Conservation (phyloP, 2,888 invertebrate genomes). For the Drosophila villosipedis region DNA sequence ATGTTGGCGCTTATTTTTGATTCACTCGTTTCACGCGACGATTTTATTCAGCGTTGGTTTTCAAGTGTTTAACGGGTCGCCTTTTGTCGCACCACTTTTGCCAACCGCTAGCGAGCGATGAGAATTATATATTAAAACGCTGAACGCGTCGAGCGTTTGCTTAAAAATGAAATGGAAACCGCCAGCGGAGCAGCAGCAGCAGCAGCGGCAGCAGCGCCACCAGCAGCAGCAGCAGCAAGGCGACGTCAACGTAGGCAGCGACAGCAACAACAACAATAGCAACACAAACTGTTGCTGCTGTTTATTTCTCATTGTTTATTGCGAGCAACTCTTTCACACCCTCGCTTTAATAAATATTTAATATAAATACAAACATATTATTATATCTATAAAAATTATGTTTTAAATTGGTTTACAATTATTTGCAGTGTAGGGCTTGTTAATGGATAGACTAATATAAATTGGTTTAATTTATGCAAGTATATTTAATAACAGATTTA, state of each 20-base stretch:
- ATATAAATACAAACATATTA: background rate
- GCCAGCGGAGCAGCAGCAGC: constrained; percentile 30
- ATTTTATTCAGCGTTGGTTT: background rate
- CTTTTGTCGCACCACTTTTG: constrained; percentile 28
- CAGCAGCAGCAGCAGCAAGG: background rate
- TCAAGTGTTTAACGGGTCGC: constrained; percentile 18
- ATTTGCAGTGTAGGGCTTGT: accelerated
- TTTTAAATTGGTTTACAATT: background rate
- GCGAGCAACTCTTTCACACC: constrained; percentile 41
- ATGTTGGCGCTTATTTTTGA: background rate
- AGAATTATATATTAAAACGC: constrained; percentile 83
- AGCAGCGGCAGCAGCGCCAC: constrained; percentile 12
- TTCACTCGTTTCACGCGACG: constrained; percentile 19
- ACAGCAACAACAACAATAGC: constrained; percentile 8
- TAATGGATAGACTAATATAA: background rate
- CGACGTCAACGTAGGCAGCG: constrained; percentile 10
- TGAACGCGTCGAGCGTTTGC: constrained; percentile 77
- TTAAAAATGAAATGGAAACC: constrained; percentile 84
- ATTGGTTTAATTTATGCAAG: background rate
- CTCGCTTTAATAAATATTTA: constrained; percentile 2
- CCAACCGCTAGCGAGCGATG: constrained; percentile 81
- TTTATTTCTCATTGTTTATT: constrained; percentile 16
- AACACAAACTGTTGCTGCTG: constrained; percentile 17
- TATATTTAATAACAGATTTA: background rate
- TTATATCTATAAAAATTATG: background rate